phyloP scores from a whole-genome alignment of 2,888 invertebrate genomes.

The Agrochola lychnidis region DNA sequence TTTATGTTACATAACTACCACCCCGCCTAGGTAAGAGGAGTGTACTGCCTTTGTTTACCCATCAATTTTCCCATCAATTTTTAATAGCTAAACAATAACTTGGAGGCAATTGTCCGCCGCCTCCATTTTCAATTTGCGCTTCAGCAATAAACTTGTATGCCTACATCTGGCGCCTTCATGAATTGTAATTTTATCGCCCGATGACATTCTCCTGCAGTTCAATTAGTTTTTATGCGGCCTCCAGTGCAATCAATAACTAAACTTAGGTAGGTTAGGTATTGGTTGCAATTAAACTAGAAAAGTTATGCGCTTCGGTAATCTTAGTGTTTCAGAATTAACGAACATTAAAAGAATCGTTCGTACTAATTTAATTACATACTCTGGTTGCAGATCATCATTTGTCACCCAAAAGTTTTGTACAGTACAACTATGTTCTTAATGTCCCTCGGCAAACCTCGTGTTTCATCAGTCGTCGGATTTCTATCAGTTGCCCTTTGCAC shows the following conservation, averaged over 20 bases:
- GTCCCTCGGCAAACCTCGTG: too few relatives aligned
- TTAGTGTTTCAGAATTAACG: neutral
- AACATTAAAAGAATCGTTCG: neutral
- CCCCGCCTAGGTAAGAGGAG: conserved; percentile 5
- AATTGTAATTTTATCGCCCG: conserved; percentile 86
- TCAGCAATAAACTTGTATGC: conserved; percentile 81
- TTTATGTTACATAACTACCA: conserved; percentile 23
- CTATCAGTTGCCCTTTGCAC: too few relatives aligned
- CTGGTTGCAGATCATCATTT: neutral
- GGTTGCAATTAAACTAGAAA: neutral
- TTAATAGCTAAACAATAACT: conserved; percentile 87
- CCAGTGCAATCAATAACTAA: conserved; percentile 53
- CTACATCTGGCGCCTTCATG: conserved; percentile 86
- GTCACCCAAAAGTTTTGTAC: neutral
- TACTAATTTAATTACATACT: too few relatives aligned
- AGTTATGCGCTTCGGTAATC: neutral
- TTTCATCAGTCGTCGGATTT: too few relatives aligned
- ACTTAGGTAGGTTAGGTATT: neutral
- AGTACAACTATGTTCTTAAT: too few relatives aligned
- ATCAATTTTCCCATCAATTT: conserved; percentile 71
- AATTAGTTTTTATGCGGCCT: conserved; percentile 83
- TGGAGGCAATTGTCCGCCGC: conserved; percentile 79
- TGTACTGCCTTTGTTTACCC: conserved; percentile 53
- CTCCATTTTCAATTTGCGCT: conserved; percentile 86
- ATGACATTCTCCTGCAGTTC: conserved; percentile 84